Evolutionary conservation across 2,113 vertebrate genomes (phyloP).

Genomic region (Plotosus lineatus): DNA sequence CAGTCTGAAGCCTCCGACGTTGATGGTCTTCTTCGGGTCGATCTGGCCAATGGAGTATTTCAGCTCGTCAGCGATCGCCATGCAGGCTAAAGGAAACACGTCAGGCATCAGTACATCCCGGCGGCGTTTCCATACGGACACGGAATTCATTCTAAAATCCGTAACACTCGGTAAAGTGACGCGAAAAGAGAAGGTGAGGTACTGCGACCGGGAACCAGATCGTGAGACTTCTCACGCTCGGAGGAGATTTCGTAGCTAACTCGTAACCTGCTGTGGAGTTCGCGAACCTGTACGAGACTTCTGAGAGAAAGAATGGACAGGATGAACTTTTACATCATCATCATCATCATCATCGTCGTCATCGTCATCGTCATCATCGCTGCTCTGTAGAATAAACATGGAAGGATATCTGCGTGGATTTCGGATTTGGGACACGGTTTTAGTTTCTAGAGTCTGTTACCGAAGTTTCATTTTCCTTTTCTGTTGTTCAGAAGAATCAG

Average conservation of each 20-base stretch:
- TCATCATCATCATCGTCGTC: too few species aligned
- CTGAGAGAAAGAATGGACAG: neutral
- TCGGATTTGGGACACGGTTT: neutral
- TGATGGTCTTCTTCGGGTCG: slow-evolving; percentile 83
- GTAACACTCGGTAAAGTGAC: neutral
- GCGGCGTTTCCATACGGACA: too few species aligned
- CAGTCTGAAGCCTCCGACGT: slow-evolving; percentile 84
- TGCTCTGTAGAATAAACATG: too few species aligned
- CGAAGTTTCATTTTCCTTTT: neutral
- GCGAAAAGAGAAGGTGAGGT: neutral
- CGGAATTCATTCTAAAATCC: neutral
- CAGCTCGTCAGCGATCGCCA: slow-evolving; percentile 79
- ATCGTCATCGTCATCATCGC: too few species aligned
- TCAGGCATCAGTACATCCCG: neutral
- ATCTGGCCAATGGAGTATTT: slow-evolving; percentile 81
- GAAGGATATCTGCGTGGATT: too few species aligned
- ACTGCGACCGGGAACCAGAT: neutral
- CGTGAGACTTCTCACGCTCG: neutral
- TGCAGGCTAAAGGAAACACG: slow-evolving; percentile 69
- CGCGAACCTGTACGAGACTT: neutral
- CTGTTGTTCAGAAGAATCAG: neutral
- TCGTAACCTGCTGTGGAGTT: neutral
- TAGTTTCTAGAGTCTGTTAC: neutral
- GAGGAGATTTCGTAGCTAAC: neutral
- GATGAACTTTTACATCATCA: neutral